Evolutionary conservation across 1,140 invertebrate species (phyloP).

Genomic region (Galleria mellonella): DNA sequence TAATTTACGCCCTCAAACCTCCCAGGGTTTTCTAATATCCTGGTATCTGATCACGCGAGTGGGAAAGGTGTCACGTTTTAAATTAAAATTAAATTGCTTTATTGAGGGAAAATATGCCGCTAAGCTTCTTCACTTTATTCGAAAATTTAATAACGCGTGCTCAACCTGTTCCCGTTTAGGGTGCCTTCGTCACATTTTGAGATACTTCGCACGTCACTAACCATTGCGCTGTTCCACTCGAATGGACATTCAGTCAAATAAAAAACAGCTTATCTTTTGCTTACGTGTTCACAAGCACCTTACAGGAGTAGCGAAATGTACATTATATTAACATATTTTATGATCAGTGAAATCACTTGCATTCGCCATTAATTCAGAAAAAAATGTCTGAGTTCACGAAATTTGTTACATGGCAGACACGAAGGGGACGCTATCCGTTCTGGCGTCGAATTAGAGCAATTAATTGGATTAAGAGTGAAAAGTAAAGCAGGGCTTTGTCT

Average conservation of each 20-base stretch:
- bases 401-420: too few relatives aligned
- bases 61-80: conserved; percentile 4
- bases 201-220: too few relatives aligned
- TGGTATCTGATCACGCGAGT: conserved; percentile 14
- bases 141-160: not conserved
- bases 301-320: too few relatives aligned
- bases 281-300: too few relatives aligned
- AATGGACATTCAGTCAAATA: too few relatives aligned
- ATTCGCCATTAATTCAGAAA: too few relatives aligned
- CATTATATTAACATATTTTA: too few relatives aligned
- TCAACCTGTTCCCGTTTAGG: not conserved
- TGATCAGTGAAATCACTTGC: too few relatives aligned
- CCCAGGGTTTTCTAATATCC: conserved; percentile 11
- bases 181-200: too few relatives aligned
- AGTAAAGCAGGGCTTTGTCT: not conserved
- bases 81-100: conserved; percentile 9
- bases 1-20: conserved; percentile 23
- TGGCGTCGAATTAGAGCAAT: not conserved
- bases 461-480: conserved; percentile 3
- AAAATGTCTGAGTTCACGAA: too few relatives aligned
- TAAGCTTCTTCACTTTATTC: not conserved
- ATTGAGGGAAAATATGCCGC: not conserved
- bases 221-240: too few relatives aligned
- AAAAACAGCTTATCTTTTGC: too few relatives aligned
- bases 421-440: not conserved